Evolutionary conservation across 2,113 vertebrate species (phyloP).

Genomic region (Zapornia atra): DNA sequence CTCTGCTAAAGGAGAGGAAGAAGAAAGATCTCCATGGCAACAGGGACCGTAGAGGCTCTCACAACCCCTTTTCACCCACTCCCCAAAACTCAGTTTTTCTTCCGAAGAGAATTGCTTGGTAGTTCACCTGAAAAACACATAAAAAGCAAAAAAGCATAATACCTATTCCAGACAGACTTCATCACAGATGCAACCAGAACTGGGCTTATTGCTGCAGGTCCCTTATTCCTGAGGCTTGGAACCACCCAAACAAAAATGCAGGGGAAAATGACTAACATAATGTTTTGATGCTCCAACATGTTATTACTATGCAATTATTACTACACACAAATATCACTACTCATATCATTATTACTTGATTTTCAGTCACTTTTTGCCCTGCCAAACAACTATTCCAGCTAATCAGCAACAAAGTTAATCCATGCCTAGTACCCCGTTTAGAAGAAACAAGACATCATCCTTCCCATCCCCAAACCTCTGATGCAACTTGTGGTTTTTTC

Average conservation of each 20-base stretch:
- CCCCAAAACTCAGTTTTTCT: background rate
- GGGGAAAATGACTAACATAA: background rate
- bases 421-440: background rate
- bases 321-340: background rate
- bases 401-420: background rate
- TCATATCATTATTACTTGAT: background rate
- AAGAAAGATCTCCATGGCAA: slow-evolving; percentile 39
- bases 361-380: background rate
- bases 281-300: background rate
- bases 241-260: background rate
- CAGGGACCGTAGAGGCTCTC: background rate
- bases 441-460: background rate
- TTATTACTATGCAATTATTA: background rate
- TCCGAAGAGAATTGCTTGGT: background rate
- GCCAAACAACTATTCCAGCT: background rate
- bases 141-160: background rate
- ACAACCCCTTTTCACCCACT: background rate
- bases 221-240: background rate
- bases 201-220: background rate
- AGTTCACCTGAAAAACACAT: background rate
- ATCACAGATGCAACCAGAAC: background rate
- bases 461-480: background rate
- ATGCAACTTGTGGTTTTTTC: fast-evolving
- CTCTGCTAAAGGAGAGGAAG: background rate
- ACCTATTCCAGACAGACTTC: background rate